Percentiles rank a stretch among this genome's conserved stretches.
Evolutionary conservation across 30 jellyfish, hydroid and myxozoan genomes (phyloP).

Genomic region (Clytia hemisphaerica): DNA sequence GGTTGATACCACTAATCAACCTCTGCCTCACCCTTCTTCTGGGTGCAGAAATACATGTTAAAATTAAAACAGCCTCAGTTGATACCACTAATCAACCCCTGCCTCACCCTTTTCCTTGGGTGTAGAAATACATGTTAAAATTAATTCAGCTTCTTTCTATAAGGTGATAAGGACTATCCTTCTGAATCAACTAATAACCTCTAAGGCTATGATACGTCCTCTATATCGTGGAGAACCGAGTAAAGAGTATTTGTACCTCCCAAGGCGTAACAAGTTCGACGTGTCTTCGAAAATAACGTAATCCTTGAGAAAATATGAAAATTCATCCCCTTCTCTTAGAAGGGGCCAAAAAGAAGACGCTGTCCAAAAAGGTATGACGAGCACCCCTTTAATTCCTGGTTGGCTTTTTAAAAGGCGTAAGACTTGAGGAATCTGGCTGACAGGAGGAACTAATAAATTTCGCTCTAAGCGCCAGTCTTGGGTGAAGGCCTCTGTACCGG

Average conservation of each 20-base stretch:
- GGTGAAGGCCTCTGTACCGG: constrained; percentile 6
- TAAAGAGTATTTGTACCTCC: not conserved
- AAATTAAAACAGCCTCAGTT: no score
- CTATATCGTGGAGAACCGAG: not conserved
- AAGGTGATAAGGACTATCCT: no score
- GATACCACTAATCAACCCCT: no score
- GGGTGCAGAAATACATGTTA: no score
- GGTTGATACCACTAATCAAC: no score
- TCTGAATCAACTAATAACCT: no score
- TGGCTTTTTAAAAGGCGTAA: not conserved
- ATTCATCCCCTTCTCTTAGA: no score
- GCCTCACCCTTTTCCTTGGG: no score
- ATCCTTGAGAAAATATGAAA: no score
- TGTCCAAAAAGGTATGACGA: constrained; percentile 12
- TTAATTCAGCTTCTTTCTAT: no score
- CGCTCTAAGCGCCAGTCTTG: constrained; percentile 14
- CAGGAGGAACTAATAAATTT: constrained; percentile 16
- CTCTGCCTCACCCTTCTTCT: no score
- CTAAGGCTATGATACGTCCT: constrained; percentile 5
- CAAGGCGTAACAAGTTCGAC: not conserved
- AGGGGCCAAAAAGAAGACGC: constrained; percentile 23
- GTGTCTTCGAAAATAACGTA: constrained; percentile 2
- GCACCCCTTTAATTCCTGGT: constrained; percentile 1
- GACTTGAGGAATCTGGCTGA: not conserved
- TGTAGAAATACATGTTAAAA: no score